Percentiles rank a stretch among this genome's conserved stretches.
Evolutionary conservation across 2,797 vertebrate genomes (phyloP).

Genomic region (Sebastes diploproa): DNA sequence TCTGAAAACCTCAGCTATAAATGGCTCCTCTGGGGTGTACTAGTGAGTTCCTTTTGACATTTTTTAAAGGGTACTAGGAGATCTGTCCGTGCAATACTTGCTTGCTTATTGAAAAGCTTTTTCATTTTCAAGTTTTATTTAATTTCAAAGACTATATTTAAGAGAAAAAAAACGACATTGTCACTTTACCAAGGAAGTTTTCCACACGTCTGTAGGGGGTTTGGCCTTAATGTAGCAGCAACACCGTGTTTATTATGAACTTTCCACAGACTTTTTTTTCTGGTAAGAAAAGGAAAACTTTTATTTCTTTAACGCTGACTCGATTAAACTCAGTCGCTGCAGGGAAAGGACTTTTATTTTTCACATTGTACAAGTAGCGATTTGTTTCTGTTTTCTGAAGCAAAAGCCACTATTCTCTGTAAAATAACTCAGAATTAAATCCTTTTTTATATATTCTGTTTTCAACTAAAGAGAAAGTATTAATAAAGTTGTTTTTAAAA

Average conservation of each 20-base stretch:
- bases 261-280: constrained; percentile 90
- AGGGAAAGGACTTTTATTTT: constrained; percentile 85
- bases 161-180: constrained; percentile 77
- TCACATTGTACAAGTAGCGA: constrained; percentile 88
- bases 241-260: constrained; percentile 82
- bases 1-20: constrained; percentile 44
- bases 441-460: constrained; percentile 73
- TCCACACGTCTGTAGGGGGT: constrained; percentile 86
- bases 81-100: constrained; percentile 92
- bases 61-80: constrained; percentile 83
- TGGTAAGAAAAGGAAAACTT: constrained; percentile 76
- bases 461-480: constrained; percentile 80
- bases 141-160: constrained; percentile 73
- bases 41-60: constrained; percentile 72
- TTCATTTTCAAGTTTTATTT: constrained; percentile 66
- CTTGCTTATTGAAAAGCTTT: constrained; percentile 84
- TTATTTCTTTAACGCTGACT: constrained; percentile 87
- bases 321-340: constrained; percentile 85
- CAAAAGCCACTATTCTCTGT: constrained; percentile 88
- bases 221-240: constrained; percentile 98
- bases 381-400: constrained; percentile 96
- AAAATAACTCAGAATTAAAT: constrained; percentile 76
- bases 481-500: constrained; percentile 81
- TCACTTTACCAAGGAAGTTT: constrained; percentile 95
- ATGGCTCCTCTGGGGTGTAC: constrained; percentile 76